phyloP scores from a whole-genome alignment of 30 jellyfish, hydroid and myxozoan genomes.

The Kudoa iwatai region DNA sequence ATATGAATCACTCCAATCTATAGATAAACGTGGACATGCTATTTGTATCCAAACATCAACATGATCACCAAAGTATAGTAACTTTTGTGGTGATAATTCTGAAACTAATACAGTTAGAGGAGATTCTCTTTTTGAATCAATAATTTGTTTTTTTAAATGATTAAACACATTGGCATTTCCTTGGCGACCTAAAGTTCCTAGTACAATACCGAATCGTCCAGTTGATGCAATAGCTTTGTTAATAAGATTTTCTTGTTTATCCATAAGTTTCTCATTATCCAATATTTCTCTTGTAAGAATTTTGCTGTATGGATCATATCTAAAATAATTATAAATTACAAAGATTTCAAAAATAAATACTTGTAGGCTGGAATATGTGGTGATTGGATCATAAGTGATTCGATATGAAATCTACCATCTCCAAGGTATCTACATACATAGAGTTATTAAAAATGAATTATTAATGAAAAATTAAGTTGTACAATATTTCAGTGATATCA shows the following conservation, averaged over 20 bases:
- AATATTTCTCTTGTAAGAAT: constrained; percentile 20
- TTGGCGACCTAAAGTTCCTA: constrained; percentile 83
- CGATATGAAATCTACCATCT: constrained; percentile 88
- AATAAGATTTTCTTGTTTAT: constrained; percentile 10
- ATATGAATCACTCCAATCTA: constrained; percentile 83
- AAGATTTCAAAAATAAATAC: no score
- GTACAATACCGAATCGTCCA: constrained; percentile 23
- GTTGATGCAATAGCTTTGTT: constrained; percentile 3
- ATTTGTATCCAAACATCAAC: constrained; percentile 10
- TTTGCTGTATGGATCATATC: constrained; percentile 89
- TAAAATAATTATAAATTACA: constrained; percentile 1
- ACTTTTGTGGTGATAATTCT: background rate
- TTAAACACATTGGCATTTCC: constrained; percentile 38
- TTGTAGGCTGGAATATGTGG: background rate
- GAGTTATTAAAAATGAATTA: no score
- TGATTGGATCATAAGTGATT: constrained; percentile 61
- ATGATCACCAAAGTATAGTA: background rate
- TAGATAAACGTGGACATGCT: constrained; percentile 85
- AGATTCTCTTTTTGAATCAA: background rate
- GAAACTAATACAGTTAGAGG: background rate
- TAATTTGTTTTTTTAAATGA: no score
- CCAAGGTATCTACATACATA: constrained; percentile 31
- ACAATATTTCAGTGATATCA: constrained; percentile 25
- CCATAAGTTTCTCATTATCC: constrained; percentile 19
- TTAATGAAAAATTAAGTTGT: no score